phyloP scores from a whole-genome alignment of 2,888 invertebrate species.

The Sminthurides aquaticus region DNA sequence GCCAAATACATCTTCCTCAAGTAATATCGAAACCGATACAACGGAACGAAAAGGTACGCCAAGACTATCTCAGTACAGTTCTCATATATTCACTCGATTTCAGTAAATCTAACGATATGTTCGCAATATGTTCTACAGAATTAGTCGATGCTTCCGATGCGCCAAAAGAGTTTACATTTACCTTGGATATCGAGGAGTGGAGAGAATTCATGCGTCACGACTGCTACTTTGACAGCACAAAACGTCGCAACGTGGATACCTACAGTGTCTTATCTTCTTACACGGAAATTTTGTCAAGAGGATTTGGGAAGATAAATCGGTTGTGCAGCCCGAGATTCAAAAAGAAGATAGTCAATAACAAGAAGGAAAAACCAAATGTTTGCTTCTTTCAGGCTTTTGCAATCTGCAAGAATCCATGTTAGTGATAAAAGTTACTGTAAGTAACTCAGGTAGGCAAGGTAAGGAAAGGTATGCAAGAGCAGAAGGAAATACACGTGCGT shows the following conservation, averaged over 20 bases:
- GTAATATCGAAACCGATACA: too few relatives aligned
- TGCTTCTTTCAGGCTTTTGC: neutral
- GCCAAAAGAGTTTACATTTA: neutral
- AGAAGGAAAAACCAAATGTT: neutral
- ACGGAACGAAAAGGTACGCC: too few relatives aligned
- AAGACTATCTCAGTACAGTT: too few relatives aligned
- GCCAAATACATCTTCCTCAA: too few relatives aligned
- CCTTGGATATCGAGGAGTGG: neutral
- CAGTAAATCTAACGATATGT: too few relatives aligned
- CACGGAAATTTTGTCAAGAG: too few relatives aligned
- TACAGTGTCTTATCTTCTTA: too few relatives aligned
- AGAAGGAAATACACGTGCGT: neutral
- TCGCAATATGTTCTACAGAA: too few relatives aligned
- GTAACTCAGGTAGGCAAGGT: too few relatives aligned
- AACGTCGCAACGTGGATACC: neutral
- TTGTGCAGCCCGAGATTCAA: neutral
- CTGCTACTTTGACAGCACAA: neutral
- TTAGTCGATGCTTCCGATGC: neutral
- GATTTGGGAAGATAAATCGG: too few relatives aligned
- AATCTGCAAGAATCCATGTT: neutral
- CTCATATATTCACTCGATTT: too few relatives aligned
- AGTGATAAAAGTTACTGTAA: too few relatives aligned
- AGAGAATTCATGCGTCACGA: neutral
- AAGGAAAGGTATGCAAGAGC: neutral
- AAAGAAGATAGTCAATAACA: neutral